Evolutionary conservation across 2,888 invertebrate species (phyloP).

Genomic region (Platycheirus albimanus): DNA sequence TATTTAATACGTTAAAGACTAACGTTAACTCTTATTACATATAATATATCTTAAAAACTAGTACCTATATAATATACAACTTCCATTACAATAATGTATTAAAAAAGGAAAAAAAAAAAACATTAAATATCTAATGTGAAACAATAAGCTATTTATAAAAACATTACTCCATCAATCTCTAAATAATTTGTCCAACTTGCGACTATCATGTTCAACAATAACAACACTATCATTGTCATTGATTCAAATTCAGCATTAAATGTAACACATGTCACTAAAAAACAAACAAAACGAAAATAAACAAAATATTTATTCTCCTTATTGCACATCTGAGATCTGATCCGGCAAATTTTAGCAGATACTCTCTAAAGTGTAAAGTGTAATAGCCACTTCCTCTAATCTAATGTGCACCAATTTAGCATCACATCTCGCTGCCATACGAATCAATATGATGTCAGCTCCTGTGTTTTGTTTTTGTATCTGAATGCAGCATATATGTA

Average conservation of each 20-base stretch:
- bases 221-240: conserved; percentile 2
- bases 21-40: no score
- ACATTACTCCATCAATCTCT: conserved; percentile 52
- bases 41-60: no score
- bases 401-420: conserved; percentile 65
- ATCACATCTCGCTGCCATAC: neutral
- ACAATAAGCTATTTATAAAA: conserved; percentile 44
- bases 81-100: no score
- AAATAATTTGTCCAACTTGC: conserved; percentile 40
- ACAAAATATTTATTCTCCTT: conserved; percentile 25
- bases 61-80: no score
- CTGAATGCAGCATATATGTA: no score
- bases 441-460: conserved; percentile 30
- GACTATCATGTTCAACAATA: conserved; percentile 19
- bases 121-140: conserved; percentile 19
- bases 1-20: no score
- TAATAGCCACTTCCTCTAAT: conserved; percentile 71
- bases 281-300: no score
- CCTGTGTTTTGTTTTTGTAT: neutral
- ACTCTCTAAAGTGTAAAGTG: conserved; percentile 49
- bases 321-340: conserved; percentile 36
- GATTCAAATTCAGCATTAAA: conserved; percentile 30
- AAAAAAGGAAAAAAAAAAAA: no score
- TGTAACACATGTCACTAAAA: conserved; percentile 57
- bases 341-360: conserved; percentile 42